Evolutionary conservation across 2,113 vertebrate genomes (phyloP).

Genomic region (Martes martes): DNA sequence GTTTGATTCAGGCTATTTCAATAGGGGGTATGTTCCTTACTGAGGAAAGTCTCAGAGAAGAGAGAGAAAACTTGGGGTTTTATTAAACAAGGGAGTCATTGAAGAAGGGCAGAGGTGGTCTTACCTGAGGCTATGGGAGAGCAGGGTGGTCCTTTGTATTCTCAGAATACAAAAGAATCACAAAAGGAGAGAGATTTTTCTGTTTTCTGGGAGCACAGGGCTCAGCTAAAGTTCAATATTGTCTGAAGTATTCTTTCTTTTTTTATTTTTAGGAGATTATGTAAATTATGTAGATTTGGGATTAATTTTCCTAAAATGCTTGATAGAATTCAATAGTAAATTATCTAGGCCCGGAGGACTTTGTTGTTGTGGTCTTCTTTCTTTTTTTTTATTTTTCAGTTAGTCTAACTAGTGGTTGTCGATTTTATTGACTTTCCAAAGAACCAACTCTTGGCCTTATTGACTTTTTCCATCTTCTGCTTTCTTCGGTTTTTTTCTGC

Average conservation of each 20-base stretch:
- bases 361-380: neutral
- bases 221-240: neutral
- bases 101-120: neutral
- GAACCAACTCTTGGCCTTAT: neutral
- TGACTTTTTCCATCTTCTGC: neutral
- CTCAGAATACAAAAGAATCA: neutral
- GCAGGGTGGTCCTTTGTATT: neutral
- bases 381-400: neutral
- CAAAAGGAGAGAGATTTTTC: neutral
- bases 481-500: neutral
- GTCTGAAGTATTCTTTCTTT: neutral
- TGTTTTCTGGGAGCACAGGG: neutral
- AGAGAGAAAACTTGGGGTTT: neutral
- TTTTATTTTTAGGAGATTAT: neutral
- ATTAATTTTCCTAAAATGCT: neutral
- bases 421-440: neutral
- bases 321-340: neutral
- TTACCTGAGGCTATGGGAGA: neutral
- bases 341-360: neutral
- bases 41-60: neutral
- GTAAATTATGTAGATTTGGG: neutral
- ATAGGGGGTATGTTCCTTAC: neutral
- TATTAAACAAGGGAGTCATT: neutral
- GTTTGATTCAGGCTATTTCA: neutral
- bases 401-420: neutral